Percentiles rank a stretch among this genome's conserved stretches.
Conservation (phyloP, 2,797 vertebrate species). For the Tokudaia tokunoshimensis region DNA sequence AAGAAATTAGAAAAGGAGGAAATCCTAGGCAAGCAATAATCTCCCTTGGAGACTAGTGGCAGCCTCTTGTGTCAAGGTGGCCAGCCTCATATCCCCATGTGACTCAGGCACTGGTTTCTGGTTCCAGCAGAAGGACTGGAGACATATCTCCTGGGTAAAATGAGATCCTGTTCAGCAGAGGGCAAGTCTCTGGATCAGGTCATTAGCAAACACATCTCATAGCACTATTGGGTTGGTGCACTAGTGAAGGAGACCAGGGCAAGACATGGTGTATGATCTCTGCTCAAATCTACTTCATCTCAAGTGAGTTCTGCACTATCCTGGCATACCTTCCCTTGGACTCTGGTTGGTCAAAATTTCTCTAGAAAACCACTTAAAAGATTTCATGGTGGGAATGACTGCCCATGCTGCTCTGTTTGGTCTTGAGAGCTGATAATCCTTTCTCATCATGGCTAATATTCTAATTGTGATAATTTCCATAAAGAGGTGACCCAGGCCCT, state of each 20-base stretch:
- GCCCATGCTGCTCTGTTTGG: background rate
- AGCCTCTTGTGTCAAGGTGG: background rate
- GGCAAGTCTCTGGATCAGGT: background rate
- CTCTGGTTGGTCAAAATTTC: background rate
- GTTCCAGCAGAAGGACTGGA: background rate
- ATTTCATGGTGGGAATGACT: background rate
- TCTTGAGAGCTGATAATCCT: background rate
- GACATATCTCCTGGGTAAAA: background rate
- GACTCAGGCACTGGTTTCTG: background rate
- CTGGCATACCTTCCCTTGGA: background rate
- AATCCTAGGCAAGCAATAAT: background rate
- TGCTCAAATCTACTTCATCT: background rate
- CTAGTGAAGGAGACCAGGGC: background rate
- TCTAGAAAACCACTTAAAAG: conserved; percentile 27
- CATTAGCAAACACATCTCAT: background rate
- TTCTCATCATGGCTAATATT: background rate
- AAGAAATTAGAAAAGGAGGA: background rate
- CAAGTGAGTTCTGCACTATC: background rate
- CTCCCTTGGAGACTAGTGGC: background rate
- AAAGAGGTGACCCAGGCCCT: background rate
- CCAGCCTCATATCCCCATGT: rapidly evolving
- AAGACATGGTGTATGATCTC: background rate
- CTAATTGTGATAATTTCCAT: background rate
- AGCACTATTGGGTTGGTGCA: background rate
- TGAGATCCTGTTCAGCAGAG: background rate